Evolutionary conservation across 1,140 invertebrate species (phyloP).

Genomic region (Neuroterus valhalla): DNA sequence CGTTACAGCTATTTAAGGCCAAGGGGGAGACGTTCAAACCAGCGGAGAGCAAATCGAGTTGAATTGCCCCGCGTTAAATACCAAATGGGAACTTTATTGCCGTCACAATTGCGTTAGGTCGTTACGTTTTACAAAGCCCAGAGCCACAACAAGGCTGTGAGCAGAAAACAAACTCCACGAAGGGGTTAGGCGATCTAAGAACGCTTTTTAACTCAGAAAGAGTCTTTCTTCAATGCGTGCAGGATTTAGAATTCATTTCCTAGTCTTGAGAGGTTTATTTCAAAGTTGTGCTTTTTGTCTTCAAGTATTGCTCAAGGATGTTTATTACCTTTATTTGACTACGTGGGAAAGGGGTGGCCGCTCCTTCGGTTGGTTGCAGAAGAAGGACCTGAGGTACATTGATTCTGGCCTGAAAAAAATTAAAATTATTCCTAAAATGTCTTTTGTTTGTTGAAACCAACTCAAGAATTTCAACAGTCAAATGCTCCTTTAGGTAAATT

Average conservation of each 20-base stretch:
- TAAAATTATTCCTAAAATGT: not conserved
- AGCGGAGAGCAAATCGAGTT: conserved; percentile 44
- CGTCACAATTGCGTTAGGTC: conserved; percentile 49
- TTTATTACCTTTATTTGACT: conserved; percentile 43
- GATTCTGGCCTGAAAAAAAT: conserved; percentile 44
- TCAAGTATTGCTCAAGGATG: not conserved
- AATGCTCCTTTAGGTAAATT: too few relatives aligned
- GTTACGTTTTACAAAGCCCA: conserved; percentile 32
- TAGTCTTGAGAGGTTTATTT: not conserved
- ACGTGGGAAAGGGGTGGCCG: conserved; percentile 39
- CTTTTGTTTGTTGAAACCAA: too few relatives aligned
- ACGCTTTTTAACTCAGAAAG: not conserved
- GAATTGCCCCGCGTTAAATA: conserved; percentile 45
- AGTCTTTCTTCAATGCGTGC: not conserved
- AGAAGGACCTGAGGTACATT: conserved; percentile 52
- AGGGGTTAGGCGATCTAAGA: not conserved
- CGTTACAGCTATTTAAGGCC: conserved; percentile 28
- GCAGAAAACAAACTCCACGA: not conserved
- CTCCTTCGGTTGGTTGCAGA: conserved; percentile 39
- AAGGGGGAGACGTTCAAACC: conserved; percentile 33
- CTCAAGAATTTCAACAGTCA: too few relatives aligned
- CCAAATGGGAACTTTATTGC: conserved; percentile 49
- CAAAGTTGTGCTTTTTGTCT: not conserved
- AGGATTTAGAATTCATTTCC: not conserved
- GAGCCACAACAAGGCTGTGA: not conserved